Conservation (phyloP, 1,140 invertebrate species). For the Panagrolaimus sp. region DNA sequence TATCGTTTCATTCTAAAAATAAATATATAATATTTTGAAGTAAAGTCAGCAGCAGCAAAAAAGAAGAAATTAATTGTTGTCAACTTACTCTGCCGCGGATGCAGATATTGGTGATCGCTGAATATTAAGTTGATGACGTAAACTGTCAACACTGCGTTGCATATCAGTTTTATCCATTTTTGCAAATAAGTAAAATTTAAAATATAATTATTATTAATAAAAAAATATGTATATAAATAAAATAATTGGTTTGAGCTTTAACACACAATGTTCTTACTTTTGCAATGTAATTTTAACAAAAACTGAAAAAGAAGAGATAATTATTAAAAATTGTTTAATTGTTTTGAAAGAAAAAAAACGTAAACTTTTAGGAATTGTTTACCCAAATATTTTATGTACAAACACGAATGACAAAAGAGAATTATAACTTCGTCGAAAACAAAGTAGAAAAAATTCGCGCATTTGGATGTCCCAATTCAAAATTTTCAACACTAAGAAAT, state of each 20-base stretch:
- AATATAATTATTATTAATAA: no score
- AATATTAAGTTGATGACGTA: conserved; percentile 57
- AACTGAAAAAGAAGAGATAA: no score
- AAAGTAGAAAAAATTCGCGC: not conserved
- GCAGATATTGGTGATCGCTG: conserved; percentile 54
- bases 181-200: not conserved
- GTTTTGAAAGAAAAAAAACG: no score
- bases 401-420: no score
- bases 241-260: no score
- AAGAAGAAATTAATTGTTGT: conserved; percentile 3
- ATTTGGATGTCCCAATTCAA: not conserved
- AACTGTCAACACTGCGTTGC: conserved; percentile 52
- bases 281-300: no score
- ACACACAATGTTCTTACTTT: no score
- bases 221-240: no score
- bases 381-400: no score
- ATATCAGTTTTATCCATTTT: conserved; percentile 57
- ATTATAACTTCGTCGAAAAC: not conserved
- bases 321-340: no score
- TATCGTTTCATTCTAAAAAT: conserved; percentile 83
- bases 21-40: no score
- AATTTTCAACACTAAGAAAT: not conserved
- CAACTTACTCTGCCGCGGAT: conserved; percentile 51
- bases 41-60: conserved; percentile 28
- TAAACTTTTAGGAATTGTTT: no score